Evolutionary conservation across 1,140 invertebrate species (phyloP), one percentile per base, ranked within the genome.

Genomic region (Antheraea mylitta): DNA sequence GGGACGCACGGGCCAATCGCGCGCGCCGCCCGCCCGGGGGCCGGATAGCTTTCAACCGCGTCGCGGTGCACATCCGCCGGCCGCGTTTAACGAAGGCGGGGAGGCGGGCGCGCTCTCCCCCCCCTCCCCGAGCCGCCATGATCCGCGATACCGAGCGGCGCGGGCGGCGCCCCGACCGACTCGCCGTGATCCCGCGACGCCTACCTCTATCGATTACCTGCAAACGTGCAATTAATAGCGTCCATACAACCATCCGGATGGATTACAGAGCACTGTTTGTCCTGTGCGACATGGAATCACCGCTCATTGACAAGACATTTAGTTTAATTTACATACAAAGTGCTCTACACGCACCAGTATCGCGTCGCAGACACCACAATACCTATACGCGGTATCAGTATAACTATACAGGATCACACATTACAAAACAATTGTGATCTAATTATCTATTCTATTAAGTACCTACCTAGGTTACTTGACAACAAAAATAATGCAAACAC

Each of bases 211-310:
- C 85, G 80, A 89, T 85, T 88, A 84, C 85, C 82, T 86, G 80
- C 81, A 83, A 90, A 85, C 86, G 83, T 87, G 84, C 88, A 90
- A 90, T 90, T 90, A 90, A 89, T 87, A 89, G 84, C 86, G 85
- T 82, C 83, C 88, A 90, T 84, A 78, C 80, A 87, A 84, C 82
- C 84, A 88, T 83, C 83, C 88, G 84, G 81, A 80, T 86, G 75
- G 78, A 86, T 90, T 89, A 85, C 85, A 81, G 75, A 80, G 79
- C 82, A 77, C 13, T 84, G 77, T 85, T 86, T 85, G 85, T 78
- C 68, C 79, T 76, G 70, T 78, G 77, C 69, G 42, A 38, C 37
- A 65, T 22, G 64, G 42, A 65, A 18, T 65, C 68, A 73, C 74
- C 75, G 76, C 72, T 77, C 79, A 77, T 79, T 78, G 75, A 78